Conservation (phyloP, 2,797 vertebrate species). For the Choloepus didactylus region DNA sequence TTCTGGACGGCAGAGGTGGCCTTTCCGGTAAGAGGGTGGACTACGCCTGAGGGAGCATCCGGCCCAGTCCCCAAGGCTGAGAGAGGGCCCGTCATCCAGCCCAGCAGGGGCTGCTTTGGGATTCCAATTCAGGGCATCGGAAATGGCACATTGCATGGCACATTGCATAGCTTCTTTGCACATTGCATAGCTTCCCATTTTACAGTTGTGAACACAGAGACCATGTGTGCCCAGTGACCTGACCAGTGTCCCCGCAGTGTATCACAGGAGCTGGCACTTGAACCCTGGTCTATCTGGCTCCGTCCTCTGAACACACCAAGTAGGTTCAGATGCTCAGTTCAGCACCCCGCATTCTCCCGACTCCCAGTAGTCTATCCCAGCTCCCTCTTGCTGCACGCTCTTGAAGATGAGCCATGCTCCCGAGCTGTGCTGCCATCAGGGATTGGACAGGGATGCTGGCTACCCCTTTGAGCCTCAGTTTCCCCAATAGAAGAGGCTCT, state of each 20-base stretch:
- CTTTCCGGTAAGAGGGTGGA: constrained; percentile 81
- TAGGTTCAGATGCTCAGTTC: neutral
- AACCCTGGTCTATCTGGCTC: neutral
- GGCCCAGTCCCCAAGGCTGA: neutral
- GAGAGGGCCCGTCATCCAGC: neutral
- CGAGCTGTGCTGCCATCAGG: neutral
- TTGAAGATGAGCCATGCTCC: neutral
- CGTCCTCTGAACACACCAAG: neutral
- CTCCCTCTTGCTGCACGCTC: neutral
- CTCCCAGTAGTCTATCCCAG: neutral
- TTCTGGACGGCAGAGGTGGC: constrained; percentile 82
- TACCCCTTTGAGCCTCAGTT: constrained; percentile 39
- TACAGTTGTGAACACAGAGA: constrained; percentile 11
- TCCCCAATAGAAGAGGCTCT: constrained; percentile 29
- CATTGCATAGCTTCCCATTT: neutral
- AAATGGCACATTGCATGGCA: neutral
- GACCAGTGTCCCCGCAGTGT: neutral
- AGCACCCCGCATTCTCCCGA: neutral
- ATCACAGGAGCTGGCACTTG: neutral
- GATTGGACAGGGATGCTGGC: neutral
- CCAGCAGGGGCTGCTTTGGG: neutral
- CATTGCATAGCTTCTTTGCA: neutral
- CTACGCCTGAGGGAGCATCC: constrained; percentile 16
- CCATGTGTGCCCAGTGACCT: neutral
- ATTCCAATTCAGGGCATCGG: neutral